These are phyloP conservation scores for Leucania comma DNA, from an alignment of 2,888 invertebrate genomes.

Conservation along the genomic window DNA sequence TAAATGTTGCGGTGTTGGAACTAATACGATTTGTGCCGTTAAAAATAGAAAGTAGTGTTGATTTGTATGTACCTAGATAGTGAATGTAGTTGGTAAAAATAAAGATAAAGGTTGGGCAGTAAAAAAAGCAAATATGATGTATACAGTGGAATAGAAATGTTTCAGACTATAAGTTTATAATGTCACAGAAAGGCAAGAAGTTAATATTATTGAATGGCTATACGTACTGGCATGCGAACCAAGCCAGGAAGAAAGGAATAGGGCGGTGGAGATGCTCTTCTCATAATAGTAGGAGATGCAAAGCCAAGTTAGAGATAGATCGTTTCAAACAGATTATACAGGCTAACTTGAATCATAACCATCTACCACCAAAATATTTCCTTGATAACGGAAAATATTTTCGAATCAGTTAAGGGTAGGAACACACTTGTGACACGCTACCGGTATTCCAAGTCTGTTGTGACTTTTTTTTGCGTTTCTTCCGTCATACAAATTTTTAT, in stretches of 20 bases:
- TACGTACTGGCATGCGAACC: conserved; percentile 57
- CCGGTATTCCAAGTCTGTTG: background rate
- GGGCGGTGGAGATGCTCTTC: conserved; percentile 46
- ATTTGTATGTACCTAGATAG: conserved; percentile 10
- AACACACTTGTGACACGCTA: background rate
- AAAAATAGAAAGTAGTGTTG: background rate
- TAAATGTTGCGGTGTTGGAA: conserved; percentile 25
- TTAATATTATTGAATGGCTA: conserved; percentile 61
- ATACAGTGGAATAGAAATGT: conserved; percentile 19
- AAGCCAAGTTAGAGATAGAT: conserved; percentile 47
- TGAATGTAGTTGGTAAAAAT: background rate
- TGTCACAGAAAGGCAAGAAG: conserved; percentile 58
- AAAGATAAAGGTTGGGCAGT: background rate
- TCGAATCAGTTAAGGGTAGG: conserved; percentile 18
- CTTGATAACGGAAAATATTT: conserved; percentile 42
- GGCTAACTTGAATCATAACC: conserved; percentile 44
- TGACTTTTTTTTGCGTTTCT: background rate
- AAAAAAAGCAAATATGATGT: background rate
- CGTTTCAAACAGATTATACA: conserved; percentile 37
- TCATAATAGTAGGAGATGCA: conserved; percentile 49
- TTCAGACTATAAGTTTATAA: conserved; percentile 55
- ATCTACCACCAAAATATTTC: conserved; percentile 43
- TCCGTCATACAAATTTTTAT: background rate
- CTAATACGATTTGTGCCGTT: conserved; percentile 25
- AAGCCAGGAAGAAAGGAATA: conserved; percentile 30